Evolutionary conservation across 2,113 vertebrate genomes (phyloP).

Genomic region (Hylia prasina): DNA sequence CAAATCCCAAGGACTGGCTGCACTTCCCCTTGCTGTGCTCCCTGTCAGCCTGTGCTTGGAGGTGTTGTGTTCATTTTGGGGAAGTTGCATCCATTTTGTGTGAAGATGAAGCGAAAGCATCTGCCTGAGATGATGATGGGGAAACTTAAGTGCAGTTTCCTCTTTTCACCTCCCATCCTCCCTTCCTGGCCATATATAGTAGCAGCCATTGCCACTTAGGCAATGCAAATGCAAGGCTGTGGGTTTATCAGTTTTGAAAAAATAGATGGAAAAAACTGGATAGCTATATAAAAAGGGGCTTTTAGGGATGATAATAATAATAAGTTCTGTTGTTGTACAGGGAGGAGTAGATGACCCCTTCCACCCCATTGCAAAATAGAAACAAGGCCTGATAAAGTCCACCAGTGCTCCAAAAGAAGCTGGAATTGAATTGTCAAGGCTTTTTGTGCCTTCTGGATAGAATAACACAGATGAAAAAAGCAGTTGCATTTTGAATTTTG

Average conservation of each 20-base stretch:
- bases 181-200: not conserved
- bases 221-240: not conserved
- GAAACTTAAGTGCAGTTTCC: not conserved
- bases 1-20: not conserved
- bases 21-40: not conserved
- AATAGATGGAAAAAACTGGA: not conserved
- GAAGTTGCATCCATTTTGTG: not conserved
- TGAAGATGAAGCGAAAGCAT: not conserved
- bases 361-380: not conserved
- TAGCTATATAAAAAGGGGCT: fast-evolving
- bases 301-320: not conserved
- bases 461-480: not conserved
- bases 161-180: not conserved
- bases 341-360: not conserved
- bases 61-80: not conserved
- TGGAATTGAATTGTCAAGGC: not conserved
- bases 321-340: not conserved
- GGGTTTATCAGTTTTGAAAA: not conserved
- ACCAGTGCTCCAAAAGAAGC: not conserved
- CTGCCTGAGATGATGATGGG: not conserved
- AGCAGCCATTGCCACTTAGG: not conserved
- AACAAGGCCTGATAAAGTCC: not conserved
- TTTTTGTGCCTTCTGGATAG: not conserved
- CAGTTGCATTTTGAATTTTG: not conserved
- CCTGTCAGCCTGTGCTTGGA: fast-evolving